phyloP scores from a whole-genome alignment of 2,888 invertebrate species.

The Drosophila mayaguana region DNA sequence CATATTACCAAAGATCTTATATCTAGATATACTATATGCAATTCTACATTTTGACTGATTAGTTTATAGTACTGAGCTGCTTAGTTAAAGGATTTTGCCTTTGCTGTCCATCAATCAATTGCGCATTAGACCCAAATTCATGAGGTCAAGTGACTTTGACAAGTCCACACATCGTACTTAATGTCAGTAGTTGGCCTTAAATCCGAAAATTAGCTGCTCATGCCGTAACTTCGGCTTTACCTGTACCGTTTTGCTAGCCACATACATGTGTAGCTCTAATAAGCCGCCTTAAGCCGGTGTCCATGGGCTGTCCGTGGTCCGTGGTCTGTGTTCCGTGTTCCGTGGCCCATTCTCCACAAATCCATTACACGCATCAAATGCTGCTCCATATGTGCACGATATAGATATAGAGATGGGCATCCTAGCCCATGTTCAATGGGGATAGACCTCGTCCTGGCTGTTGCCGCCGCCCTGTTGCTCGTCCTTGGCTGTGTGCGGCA shows the following conservation, averaged over 20 bases:
- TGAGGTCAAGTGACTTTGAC: slow-evolving; percentile 46
- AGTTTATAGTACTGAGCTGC: not conserved
- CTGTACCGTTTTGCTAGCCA: slow-evolving; percentile 35
- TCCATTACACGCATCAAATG: slow-evolving; percentile 62
- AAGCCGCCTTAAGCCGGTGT: slow-evolving; percentile 68
- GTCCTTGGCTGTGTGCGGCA: slow-evolving; percentile 8
- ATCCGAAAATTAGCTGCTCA: slow-evolving; percentile 57
- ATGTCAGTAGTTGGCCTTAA: slow-evolving; percentile 31
- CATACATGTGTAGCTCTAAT: slow-evolving; percentile 62
- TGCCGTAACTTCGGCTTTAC: slow-evolving; percentile 24
- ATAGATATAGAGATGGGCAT: not conserved
- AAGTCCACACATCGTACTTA: slow-evolving; percentile 34
- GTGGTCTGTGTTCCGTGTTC: not conserved
- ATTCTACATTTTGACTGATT: not conserved
- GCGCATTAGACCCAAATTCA: slow-evolving; percentile 28
- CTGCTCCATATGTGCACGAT: slow-evolving; percentile 22
- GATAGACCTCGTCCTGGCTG: slow-evolving; percentile 35
- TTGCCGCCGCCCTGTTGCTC: slow-evolving; percentile 20
- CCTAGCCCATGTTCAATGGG: slow-evolving; percentile 22
- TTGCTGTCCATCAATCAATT: slow-evolving; percentile 21
- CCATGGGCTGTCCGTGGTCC: slow-evolving; percentile 35
- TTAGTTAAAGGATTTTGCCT: not conserved
- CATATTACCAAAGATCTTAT: not conserved
- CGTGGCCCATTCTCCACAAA: slow-evolving; percentile 22
- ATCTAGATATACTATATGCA: not conserved